Evolutionary conservation across 2,888 invertebrate species (phyloP).

Genomic region (Spatulosminthurus flaviceps): DNA sequence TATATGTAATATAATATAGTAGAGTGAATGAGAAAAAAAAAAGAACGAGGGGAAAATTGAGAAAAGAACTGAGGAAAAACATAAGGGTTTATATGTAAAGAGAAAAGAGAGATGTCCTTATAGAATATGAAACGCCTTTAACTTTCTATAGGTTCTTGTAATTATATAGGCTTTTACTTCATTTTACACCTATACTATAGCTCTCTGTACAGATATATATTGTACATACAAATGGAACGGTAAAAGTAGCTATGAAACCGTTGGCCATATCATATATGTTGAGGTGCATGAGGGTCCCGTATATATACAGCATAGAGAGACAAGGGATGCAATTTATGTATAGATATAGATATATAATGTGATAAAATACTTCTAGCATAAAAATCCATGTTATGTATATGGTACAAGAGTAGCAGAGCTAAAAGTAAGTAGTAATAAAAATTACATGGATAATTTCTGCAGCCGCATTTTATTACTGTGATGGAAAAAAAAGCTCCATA

Average conservation of each 20-base stretch:
- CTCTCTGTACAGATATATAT: not conserved
- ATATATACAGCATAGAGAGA: not conserved
- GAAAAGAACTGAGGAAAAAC: slow-evolving; percentile 21
- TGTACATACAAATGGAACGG: slow-evolving; percentile 22
- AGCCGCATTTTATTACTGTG: no score
- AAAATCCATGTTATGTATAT: no score
- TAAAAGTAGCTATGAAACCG: slow-evolving; percentile 2
- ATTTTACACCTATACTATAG: no score
- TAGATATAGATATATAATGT: no score
- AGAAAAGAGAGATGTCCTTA: not conserved
- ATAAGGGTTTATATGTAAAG: no score
- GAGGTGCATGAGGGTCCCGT: not conserved
- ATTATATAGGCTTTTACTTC: not conserved
- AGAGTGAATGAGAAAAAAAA: not conserved
- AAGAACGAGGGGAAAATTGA: slow-evolving; percentile 1
- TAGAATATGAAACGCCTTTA: not conserved
- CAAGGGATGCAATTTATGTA: no score
- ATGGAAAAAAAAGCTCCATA: not conserved
- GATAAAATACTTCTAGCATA: no score
- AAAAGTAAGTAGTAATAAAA: no score
- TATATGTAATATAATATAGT: not conserved
- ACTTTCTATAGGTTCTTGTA: slow-evolving; percentile 3
- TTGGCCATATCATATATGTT: not conserved
- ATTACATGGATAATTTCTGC: no score
- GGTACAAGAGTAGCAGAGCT: no score